Percentiles rank a stretch among this genome's conserved stretches.
phyloP scores from a whole-genome alignment of 2,113 vertebrate species.

The Ptyas mucosa region DNA sequence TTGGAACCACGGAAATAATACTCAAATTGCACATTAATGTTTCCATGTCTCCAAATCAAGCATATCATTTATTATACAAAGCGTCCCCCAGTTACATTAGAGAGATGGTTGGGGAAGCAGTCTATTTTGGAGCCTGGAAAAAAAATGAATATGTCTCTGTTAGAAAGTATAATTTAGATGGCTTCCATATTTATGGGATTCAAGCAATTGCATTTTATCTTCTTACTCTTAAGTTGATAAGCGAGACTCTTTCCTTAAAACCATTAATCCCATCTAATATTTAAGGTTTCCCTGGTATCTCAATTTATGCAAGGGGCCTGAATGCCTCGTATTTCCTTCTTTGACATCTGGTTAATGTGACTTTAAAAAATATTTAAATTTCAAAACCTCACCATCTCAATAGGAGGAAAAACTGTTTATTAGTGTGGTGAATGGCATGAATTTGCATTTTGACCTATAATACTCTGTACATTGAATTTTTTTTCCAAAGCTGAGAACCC shows the following conservation, averaged over 20 bases:
- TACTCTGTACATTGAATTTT: not conserved
- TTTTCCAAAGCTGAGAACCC: not conserved
- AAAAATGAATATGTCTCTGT: not conserved
- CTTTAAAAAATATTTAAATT: conserved; percentile 2
- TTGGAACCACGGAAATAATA: not conserved
- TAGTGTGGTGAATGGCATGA: not conserved
- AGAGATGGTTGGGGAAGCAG: not conserved
- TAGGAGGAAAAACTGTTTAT: not conserved
- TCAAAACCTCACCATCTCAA: conserved; percentile 1
- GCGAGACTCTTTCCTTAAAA: conserved; percentile 6
- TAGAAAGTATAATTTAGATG: conserved; percentile 3
- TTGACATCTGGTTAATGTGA: conserved; percentile 14
- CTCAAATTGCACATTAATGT: not conserved
- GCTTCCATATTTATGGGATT: conserved; percentile 25
- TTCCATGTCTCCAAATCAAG: not conserved
- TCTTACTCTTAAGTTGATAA: conserved; percentile 22
- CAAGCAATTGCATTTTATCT: conserved; percentile 20
- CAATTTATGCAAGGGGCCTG: not conserved
- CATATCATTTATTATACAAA: not conserved
- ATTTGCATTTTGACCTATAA: not conserved
- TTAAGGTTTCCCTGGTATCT: conserved; percentile 11
- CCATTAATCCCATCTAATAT: conserved; percentile 17
- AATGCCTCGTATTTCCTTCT: conserved; percentile 13
- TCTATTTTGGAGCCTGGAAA: conserved; percentile 2
- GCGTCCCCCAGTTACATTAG: not conserved